Base-by-base conservation (phyloP, 2,888 invertebrate species). In the Eupeodes latifasciatus region DNA sequence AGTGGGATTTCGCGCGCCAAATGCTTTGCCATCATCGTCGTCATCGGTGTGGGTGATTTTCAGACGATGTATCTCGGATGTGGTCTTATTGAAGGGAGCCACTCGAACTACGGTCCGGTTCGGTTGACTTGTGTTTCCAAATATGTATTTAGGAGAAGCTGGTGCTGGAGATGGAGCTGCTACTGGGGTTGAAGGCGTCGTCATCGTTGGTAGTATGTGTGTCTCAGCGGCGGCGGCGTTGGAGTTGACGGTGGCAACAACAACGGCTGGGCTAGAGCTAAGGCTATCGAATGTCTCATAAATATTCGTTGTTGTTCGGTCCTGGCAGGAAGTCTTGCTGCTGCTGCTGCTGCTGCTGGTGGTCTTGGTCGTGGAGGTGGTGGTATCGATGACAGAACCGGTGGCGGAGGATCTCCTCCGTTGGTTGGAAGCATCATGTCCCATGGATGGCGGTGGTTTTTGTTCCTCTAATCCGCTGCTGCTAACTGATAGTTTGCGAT, bases 11-110 rank as follows among this genome's bases (percentile, higher is more conserved):
- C 66, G 93, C 51, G 94, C 94, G 91, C 94, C 94, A 79, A 94
- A 93, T 12, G 72, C 94, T 92, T 64, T 93, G 92, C 80, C 92
- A 16, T 81, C 93, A 53, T 81, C 93, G 49, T 94, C 94, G 91
- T 95, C 95, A 85, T 95, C 95, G 85, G 95, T 94, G 90, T 95
- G 95, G 90, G 94, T 94, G 81, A 95, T 95, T 92, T 95, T 94
- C 59, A 95, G 91, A 90, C 94, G 94, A 91, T 95, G 95, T 55
- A 95, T 93, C 78, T 94, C 93, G 27, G 93, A 91, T 72, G 91
- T 90, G 83, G 90, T 91, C 88, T 92, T 91, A 87, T 93, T 93
- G 77, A 93, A 93, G 61, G 93, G 93, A 81, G 94, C 94, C 81
- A 94, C 94, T 90, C 94, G 93, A 34, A 95, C 94, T 14, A 94